Conservation (phyloP, 2,797 vertebrate species). For the Stomatorhinus walkeri region DNA sequence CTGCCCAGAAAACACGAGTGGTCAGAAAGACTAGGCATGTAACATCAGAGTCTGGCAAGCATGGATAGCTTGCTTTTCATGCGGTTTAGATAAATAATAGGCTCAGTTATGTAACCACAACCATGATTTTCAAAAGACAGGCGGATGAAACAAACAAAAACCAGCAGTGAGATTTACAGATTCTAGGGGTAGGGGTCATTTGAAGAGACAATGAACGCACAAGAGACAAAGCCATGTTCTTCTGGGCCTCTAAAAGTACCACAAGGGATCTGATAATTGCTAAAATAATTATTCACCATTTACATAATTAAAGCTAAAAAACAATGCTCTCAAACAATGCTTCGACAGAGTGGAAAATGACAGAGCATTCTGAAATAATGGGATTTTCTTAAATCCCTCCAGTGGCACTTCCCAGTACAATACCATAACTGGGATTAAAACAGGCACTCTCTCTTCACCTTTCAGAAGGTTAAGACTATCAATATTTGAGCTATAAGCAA, state of each 20-base stretch:
- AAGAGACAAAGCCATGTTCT: slow-evolving; percentile 1
- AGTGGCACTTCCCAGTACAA: background rate
- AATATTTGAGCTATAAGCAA: background rate
- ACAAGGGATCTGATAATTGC: slow-evolving; percentile 1
- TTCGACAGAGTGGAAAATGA: background rate
- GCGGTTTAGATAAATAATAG: slow-evolving; percentile 11
- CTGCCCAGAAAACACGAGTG: background rate
- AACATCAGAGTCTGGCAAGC: slow-evolving; percentile 1
- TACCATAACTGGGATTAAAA: background rate
- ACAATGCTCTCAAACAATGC: background rate
- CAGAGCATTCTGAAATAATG: background rate
- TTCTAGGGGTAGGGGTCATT: background rate
- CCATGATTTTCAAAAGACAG: slow-evolving; percentile 19
- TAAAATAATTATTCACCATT: background rate
- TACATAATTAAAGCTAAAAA: background rate
- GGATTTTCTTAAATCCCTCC: background rate
- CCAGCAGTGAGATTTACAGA: background rate
- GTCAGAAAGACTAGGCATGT: background rate
- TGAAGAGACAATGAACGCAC: background rate
- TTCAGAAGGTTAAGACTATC: background rate
- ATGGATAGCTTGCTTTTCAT: slow-evolving; percentile 23
- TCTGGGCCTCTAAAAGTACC: background rate
- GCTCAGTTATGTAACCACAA: slow-evolving; percentile 25
- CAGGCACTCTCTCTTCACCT: background rate
- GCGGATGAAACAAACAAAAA: background rate